Conservation (phyloP, 2,888 invertebrate species). For the Steinernema hermaphroditum region DNA sequence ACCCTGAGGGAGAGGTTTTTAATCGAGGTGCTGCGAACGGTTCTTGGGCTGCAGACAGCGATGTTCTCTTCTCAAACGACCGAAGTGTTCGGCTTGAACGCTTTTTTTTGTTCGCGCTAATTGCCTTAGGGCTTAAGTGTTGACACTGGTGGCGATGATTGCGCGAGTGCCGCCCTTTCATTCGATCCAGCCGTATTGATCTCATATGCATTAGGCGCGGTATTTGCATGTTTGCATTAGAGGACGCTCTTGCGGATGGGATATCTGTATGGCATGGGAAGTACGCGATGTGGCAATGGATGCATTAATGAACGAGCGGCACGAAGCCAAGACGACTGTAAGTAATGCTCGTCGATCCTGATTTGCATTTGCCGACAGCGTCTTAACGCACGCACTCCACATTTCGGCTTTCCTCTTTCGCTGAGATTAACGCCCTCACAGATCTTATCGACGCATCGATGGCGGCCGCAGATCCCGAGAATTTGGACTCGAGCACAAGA, state of each 20-base stretch:
- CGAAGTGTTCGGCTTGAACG: slow-evolving; percentile 8
- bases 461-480: background rate
- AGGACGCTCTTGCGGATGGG: background rate
- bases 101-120: slow-evolving; percentile 13
- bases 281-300: background rate
- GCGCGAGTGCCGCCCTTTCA: slow-evolving; percentile 27
- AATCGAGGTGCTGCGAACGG: background rate
- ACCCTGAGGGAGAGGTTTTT: background rate
- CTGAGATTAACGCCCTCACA: background rate
- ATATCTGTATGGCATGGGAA: slow-evolving; percentile 21
- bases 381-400: background rate
- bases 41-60: background rate
- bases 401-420: background rate
- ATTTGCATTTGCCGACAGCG: background rate
- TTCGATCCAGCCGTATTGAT: slow-evolving; percentile 23
- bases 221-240: slow-evolving; percentile 23
- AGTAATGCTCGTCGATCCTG: background rate
- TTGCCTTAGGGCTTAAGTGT: slow-evolving; percentile 31
- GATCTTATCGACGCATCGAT: background rate
- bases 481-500: too few species aligned
- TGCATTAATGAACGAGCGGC: slow-evolving; percentile 3
- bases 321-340: slow-evolving; percentile 1
- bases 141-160: slow-evolving; percentile 26
- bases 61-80: background rate
- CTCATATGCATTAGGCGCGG: slow-evolving; percentile 28